Conservation (phyloP, 2,113 vertebrate species). For the Physeter macrocephalus region DNA sequence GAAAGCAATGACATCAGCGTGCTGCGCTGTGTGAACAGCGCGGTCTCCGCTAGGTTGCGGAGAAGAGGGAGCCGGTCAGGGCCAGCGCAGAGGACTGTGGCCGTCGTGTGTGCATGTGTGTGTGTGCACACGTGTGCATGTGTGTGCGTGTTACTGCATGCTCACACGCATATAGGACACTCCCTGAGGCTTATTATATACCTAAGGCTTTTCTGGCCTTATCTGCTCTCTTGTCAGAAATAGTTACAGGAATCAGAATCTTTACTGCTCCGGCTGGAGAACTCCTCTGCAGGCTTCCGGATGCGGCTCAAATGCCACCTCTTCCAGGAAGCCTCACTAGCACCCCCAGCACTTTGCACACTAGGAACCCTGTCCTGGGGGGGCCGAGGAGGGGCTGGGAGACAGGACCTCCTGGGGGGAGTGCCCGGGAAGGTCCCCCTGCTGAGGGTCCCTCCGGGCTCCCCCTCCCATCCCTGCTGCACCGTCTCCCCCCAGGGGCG, state of each 20-base stretch:
- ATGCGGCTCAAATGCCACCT: not conserved
- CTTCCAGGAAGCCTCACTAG: not conserved
- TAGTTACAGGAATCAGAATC: rapidly evolving
- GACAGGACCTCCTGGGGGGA: not conserved
- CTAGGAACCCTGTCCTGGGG: not conserved
- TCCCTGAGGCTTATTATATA: no score
- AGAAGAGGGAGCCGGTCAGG: rapidly evolving
- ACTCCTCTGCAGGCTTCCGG: no score
- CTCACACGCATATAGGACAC: rapidly evolving
- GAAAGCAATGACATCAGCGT: not conserved
- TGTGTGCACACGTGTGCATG: not conserved
- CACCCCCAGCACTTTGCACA: not conserved
- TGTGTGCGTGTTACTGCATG: rapidly evolving
- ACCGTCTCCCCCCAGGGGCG: not conserved
- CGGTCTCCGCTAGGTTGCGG: not conserved
- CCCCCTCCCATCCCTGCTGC: not conserved
- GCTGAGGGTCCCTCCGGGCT: not conserved
- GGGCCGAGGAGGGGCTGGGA: not conserved
- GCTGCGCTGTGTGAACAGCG: not conserved
- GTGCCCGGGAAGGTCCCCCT: not conserved
- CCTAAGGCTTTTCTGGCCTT: not conserved
- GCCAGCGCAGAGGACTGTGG: no score
- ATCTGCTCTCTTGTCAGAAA: not conserved
- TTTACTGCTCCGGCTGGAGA: not conserved
- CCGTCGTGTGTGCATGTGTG: no score